Base-by-base conservation (phyloP, 2,888 invertebrate genomes). In the Drosophila mulleri region DNA sequence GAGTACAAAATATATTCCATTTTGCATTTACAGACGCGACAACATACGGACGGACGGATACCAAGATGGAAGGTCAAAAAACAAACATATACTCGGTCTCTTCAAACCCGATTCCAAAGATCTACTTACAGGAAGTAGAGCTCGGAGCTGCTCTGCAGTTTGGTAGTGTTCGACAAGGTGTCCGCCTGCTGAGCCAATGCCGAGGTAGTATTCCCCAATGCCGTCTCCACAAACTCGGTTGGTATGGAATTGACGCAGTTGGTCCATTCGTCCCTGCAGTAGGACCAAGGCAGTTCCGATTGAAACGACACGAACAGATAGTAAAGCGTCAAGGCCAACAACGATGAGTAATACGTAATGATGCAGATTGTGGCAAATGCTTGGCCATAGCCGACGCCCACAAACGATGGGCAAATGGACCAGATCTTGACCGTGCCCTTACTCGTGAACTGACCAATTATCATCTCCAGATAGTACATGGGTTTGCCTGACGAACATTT, bases 391-490 rank as follows among this genome's bases (percentile, higher is more conserved):
- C 96, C 96, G 29, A 95, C 94, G 56, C 96, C 97, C 95, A 96
- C 96, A 92, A 97, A 95, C 0, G 96, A 95, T 1, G 97, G 97
- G 16, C 94, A 92, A 16, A 95, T 78, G 0, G 94, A 90, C 95
- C 95, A 95, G 14, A 97, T 94, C 91, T 95, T 96, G 1, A 97
- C 95, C 12, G 96, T 96, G 61, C 97, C 97, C 86, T 95, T 95
- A 64, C 96, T 96, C 64, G 96, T 95, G 90, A 97, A 98, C 91
- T 98, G 98, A 14, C 98, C 98, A 12, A 98, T 91, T 2, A 95
- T 94, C 93, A 96, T 96, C 93, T 98, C 98, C 90, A 98, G 93
- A 90, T 96, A 97, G 91, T 98, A 97, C 93, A 98, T 95, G 0
- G 97, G 97, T 81, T 96, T 95, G 56, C 96, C 96, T 57, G 14